Percentiles rank a stretch among this genome's conserved stretches.
phyloP scores from a whole-genome alignment of 2,888 invertebrate species.

The Rhamnusium bicolor region DNA sequence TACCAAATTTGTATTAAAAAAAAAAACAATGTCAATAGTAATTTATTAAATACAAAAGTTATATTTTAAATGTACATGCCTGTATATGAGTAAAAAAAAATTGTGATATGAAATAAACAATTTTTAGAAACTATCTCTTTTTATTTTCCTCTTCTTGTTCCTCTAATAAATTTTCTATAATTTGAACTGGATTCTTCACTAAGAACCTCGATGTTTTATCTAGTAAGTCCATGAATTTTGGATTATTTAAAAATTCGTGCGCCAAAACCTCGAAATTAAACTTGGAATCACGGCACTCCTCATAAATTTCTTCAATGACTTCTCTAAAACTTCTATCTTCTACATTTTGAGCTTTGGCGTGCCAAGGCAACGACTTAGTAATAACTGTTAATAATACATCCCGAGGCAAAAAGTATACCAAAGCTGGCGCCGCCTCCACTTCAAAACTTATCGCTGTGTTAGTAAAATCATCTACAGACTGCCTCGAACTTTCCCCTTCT shows the following conservation, averaged over 20 bases:
- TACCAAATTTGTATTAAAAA: slow-evolving; percentile 4
- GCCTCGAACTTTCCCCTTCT: no score
- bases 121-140: slow-evolving; percentile 25
- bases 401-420: slow-evolving; percentile 60
- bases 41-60: slow-evolving; percentile 24
- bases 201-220: slow-evolving; percentile 58
- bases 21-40: slow-evolving; percentile 10
- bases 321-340: slow-evolving; percentile 62
- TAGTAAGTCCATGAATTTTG: slow-evolving; percentile 55
- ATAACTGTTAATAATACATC: slow-evolving; percentile 62
- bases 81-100: slow-evolving; percentile 26
- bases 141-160: neutral
- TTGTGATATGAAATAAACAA: slow-evolving; percentile 38
- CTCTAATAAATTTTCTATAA: slow-evolving; percentile 46
- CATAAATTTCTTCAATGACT: slow-evolving; percentile 60
- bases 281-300: slow-evolving; percentile 55
- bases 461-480: neutral
- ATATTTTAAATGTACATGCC: slow-evolving; percentile 27
- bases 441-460: neutral
- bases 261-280: slow-evolving; percentile 62
- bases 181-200: slow-evolving; percentile 55
- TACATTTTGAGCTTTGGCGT: slow-evolving; percentile 57
- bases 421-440: slow-evolving; percentile 33
- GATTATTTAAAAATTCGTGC: slow-evolving; percentile 62
- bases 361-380: slow-evolving; percentile 63